These are phyloP conservation scores for Mustela lutreola DNA, from an alignment of 2,113 vertebrate genomes.

Conservation along the genomic window DNA sequence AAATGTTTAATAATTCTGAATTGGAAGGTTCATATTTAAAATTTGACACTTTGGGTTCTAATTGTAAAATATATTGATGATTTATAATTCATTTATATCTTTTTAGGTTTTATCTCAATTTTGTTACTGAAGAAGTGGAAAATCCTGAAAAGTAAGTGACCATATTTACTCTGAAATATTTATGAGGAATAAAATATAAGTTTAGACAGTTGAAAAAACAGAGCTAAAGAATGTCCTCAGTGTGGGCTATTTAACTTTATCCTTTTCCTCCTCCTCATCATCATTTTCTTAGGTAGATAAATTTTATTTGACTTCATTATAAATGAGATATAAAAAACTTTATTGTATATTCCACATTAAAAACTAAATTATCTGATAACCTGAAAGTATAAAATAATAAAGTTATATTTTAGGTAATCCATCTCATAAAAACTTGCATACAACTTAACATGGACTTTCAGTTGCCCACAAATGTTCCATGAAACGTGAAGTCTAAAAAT, in stretches of 20 bases:
- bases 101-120: conserved; percentile 98
- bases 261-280: neutral
- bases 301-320: conserved; percentile 73
- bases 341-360: conserved; percentile 65
- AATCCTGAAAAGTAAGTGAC: conserved; percentile 94
- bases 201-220: neutral
- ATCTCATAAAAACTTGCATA: neutral
- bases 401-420: neutral
- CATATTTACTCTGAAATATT: conserved; percentile 50
- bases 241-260: conserved; percentile 46
- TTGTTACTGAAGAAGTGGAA: conserved; percentile 97
- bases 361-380: neutral
- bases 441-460: neutral
- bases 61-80: neutral
- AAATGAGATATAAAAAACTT: conserved; percentile 74
- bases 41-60: neutral
- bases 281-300: conserved; percentile 63
- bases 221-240: conserved; percentile 50
- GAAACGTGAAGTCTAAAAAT: neutral
- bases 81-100: conserved; percentile 32
- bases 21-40: conserved; percentile 14
- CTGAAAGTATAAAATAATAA: conserved; percentile 5
- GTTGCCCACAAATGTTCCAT: neutral
- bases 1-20: neutral
- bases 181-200: neutral